A percentile compares a stretch with the other conserved stretches of the same genome.
phyloP scores from a whole-genome alignment of 2,797 vertebrate species.

The Hoplostethus mediterraneus region DNA sequence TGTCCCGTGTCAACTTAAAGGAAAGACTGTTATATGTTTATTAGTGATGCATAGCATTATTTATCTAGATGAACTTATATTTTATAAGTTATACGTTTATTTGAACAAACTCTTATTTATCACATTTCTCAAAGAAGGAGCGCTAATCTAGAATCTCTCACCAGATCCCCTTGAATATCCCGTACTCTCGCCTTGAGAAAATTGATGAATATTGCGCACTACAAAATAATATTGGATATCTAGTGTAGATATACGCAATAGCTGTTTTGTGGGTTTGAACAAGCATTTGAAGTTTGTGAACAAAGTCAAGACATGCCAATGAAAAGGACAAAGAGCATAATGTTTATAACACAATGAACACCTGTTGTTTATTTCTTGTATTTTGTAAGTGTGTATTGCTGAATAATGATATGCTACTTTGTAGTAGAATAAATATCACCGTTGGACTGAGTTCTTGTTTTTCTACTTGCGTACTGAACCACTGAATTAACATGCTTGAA shows the following conservation, averaged over 20 bases:
- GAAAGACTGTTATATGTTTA: constrained; percentile 34
- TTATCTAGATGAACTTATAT: constrained; percentile 30
- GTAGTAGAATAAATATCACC: constrained; percentile 53
- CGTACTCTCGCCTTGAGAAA: not conserved
- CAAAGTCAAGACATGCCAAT: not conserved
- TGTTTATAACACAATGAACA: not conserved
- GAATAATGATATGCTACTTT: constrained; percentile 31
- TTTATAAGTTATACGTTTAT: not conserved
- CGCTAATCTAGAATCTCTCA: constrained; percentile 22
- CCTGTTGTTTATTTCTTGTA: constrained; percentile 11
- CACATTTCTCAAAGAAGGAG: constrained; percentile 7
- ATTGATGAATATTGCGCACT: not conserved
- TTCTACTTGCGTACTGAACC: constrained; percentile 7
- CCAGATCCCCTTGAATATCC: not conserved
- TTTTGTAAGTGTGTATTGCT: constrained; percentile 25
- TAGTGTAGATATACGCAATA: not conserved
- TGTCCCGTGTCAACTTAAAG: constrained; percentile 38
- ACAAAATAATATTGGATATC: not conserved
- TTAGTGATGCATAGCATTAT: constrained; percentile 23
- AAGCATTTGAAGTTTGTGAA: not conserved
- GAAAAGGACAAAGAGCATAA: not conserved
- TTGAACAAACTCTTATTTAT: constrained; percentile 24
- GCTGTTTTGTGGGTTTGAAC: not conserved
- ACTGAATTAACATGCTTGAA: not conserved
- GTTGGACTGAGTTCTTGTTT: constrained; percentile 31